These are phyloP conservation scores for Lampropteryx suffumata DNA, from an alignment of 2,888 invertebrate genomes.

Conservation along the genomic window DNA sequence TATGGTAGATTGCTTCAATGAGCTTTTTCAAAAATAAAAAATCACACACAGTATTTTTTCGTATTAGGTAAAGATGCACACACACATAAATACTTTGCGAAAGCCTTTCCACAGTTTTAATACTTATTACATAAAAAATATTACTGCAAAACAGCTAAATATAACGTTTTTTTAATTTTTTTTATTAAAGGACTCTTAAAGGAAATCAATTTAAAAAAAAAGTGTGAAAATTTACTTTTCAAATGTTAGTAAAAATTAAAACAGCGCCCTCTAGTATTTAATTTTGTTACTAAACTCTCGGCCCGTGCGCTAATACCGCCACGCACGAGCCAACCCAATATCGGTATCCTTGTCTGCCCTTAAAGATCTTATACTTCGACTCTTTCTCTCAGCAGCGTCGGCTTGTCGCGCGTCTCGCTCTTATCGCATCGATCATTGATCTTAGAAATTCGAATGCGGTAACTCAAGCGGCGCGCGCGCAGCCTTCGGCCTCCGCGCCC, in stretches of 20 bases:
- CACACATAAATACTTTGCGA: no score
- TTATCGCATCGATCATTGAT: conserved; percentile 81
- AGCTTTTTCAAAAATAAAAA: no score
- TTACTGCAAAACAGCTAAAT: no score
- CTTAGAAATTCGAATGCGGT: conserved; percentile 80
- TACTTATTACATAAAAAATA: no score
- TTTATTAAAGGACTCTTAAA: no score
- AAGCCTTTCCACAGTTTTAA: no score
- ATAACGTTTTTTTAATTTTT: no score
- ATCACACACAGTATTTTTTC: no score
- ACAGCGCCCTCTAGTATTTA: conserved; percentile 63
- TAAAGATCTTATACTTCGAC: conserved; percentile 35
- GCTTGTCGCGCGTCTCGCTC: conserved; percentile 65
- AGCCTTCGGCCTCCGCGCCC: conserved; percentile 61
- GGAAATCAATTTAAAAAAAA: no score
- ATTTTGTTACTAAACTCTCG: conserved; percentile 31
- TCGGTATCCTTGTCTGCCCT: conserved; percentile 46
- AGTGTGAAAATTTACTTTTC: no score
- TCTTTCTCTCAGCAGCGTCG: conserved; percentile 49
- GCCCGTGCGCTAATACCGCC: conserved; percentile 61
- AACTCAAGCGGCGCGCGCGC: conserved; percentile 79
- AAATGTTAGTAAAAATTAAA: conserved; percentile 13
- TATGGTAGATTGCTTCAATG: no score
- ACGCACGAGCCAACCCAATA: conserved; percentile 75
- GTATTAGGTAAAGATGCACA: no score